phyloP scores from a whole-genome alignment of 2,888 invertebrate species.

The Cheilosia soror region DNA sequence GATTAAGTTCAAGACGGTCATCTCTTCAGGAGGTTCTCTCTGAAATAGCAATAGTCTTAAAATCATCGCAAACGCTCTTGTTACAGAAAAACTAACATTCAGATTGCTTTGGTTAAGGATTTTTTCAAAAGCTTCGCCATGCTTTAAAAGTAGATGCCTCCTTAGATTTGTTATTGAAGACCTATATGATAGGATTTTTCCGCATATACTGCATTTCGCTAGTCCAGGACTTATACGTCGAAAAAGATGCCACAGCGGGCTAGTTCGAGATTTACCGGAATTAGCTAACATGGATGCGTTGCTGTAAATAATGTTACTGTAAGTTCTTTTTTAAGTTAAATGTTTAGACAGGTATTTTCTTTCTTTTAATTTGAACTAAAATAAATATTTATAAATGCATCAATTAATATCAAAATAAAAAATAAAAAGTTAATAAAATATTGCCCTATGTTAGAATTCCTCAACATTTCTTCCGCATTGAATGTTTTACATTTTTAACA shows the following conservation, averaged over 20 bases:
- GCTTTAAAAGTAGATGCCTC: constrained; percentile 15
- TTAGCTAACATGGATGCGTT: background rate
- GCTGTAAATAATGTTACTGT: background rate
- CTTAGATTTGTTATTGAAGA: constrained; percentile 28
- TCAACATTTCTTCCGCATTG: too few species aligned
- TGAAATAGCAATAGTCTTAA: background rate
- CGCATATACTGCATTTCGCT: constrained; percentile 28
- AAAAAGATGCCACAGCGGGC: constrained; percentile 21
- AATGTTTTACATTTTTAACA: too few species aligned
- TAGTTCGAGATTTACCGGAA: background rate
- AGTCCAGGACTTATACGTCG: background rate
- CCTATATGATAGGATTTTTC: background rate
- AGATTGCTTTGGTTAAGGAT: background rate
- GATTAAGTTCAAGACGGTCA: background rate
- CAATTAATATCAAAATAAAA: too few species aligned
- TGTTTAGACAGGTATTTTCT: background rate
- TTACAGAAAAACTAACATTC: background rate
- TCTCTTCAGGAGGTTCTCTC: background rate
- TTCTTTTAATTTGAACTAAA: background rate
- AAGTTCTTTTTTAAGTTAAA: background rate
- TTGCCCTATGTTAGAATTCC: too few species aligned
- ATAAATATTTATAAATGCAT: too few species aligned
- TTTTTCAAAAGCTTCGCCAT: background rate
- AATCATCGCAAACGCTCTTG: background rate
- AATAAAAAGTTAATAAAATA: too few species aligned